Base-by-base conservation (phyloP, 1,140 invertebrate species). In the Capitella teleta region DNA sequence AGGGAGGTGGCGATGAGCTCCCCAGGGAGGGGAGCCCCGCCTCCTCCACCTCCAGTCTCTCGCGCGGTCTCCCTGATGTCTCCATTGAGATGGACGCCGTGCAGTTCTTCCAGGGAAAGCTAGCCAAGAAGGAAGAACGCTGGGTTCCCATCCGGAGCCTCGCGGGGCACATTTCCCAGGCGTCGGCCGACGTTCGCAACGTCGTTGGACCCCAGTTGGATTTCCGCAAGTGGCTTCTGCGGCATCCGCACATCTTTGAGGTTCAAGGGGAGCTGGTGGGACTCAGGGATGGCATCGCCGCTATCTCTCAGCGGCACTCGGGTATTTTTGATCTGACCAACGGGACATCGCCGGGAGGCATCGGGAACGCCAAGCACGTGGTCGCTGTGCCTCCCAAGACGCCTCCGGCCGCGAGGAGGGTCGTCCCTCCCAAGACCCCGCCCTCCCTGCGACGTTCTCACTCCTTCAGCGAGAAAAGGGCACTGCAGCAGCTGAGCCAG, bases 151-250 rank as follows among this genome's bases (percentile, higher is more conserved):
- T 72, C 36, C 62, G 64, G 18, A 72, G 72, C 51, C 56, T 74
- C 32, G 70, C 72, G 28, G 72, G 72, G 10, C 72, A 74, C 57
- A 59, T 73, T n/a, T 72, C 69, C 3, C 72, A 74, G 51, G 70
- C 70, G 5, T 55, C 61, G 14, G 24, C 52, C 5, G 67, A 72
- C 43, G 68, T 74, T n/a, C 53, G 72, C 19, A 66, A 70, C 34
- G 66, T 64, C 61, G 70, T 74, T 25, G 72, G 72, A 21, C 72
- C 72, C 18, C 72, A 74, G 49, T 67, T 66, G 45, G 66, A 72
- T 44, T 73, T 74, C 55, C 60, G 59, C 41, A 60, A 61, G 19
- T 74, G 68, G 60, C 58, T 74, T 25, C 48, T 63, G 3, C 61
- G 59, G 40, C 71, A 74, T 56, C 67, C 66, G 32, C 61, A 72